Evolutionary conservation across 1,140 invertebrate species (phyloP).

Genomic region (Euschistus heros): DNA sequence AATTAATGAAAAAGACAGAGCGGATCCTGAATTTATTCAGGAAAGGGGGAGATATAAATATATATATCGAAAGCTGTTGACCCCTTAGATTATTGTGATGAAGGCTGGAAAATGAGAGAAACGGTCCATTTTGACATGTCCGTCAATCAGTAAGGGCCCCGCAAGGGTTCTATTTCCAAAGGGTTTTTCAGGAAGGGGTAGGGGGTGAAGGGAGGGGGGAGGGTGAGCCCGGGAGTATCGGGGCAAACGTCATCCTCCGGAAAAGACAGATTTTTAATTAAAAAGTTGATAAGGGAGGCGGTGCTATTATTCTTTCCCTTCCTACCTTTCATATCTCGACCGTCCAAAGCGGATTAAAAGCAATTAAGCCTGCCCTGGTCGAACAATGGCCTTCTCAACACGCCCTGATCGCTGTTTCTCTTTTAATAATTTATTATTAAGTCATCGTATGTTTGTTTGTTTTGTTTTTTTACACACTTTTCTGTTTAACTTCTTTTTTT

Average conservation of each 20-base stretch:
- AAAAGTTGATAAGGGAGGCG: constrained; percentile 23
- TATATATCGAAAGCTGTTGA: too few relatives aligned
- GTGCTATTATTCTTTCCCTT: constrained; percentile 13
- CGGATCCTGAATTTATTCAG: too few relatives aligned
- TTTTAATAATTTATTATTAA: constrained; percentile 12
- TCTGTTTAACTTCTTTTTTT: neutral
- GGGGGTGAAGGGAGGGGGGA: neutral
- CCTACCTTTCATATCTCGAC: constrained; percentile 17
- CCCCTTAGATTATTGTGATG: too few relatives aligned
- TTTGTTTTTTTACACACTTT: neutral
- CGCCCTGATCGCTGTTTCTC: neutral
- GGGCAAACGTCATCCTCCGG: constrained; percentile 23
- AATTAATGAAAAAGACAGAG: too few relatives aligned
- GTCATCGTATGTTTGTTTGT: neutral
- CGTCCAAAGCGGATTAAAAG: constrained; percentile 25
- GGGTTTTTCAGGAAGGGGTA: constrained; percentile 9
- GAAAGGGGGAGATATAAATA: too few relatives aligned
- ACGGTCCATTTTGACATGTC: neutral
- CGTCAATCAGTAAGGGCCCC: neutral
- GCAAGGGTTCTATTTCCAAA: constrained; percentile 8
- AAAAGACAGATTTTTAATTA: constrained; percentile 28
- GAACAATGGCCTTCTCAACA: constrained; percentile 2
- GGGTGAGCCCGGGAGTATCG: constrained; percentile 4
- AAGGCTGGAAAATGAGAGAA: too few relatives aligned
- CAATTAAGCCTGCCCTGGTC: constrained; percentile 21